Conservation (phyloP, 2,113 vertebrate species). For the Phyllostomus hastatus region DNA sequence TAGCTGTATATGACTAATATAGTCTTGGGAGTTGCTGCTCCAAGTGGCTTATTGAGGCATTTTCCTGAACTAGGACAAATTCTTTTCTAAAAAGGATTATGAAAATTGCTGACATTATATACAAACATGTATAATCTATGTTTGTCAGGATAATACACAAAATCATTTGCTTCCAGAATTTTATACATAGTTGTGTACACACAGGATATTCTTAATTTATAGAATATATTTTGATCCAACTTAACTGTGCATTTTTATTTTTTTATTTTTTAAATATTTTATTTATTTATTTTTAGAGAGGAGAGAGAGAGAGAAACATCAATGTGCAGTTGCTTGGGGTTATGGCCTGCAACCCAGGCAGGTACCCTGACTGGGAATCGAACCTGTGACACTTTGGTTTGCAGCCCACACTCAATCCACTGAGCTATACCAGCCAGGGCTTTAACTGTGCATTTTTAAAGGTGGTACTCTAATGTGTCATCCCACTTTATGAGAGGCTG, state of each 20-base stretch:
- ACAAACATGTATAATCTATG: background rate
- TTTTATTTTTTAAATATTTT: background rate
- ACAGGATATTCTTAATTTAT: background rate
- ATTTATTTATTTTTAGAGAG: too few species aligned
- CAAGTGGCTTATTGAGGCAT: background rate
- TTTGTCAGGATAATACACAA: background rate
- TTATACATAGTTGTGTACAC: background rate
- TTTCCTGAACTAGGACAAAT: background rate
- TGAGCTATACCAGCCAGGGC: too few species aligned
- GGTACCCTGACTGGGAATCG: too few species aligned
- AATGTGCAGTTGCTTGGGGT: too few species aligned
- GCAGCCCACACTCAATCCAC: too few species aligned
- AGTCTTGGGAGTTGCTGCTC: slow-evolving; percentile 17
- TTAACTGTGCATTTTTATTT: background rate
- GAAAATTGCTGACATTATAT: background rate
- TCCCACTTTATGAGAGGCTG: background rate
- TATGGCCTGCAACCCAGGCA: too few species aligned
- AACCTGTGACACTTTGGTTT: too few species aligned
- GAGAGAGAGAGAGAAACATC: too few species aligned
- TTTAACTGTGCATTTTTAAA: background rate
- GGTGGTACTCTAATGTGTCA: background rate
- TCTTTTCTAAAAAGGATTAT: background rate
- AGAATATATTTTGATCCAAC: background rate
- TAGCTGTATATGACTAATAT: background rate
- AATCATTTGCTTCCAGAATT: background rate